Conservation (phyloP, 2,113 vertebrate genomes). For the Gambusia holbrooki region DNA sequence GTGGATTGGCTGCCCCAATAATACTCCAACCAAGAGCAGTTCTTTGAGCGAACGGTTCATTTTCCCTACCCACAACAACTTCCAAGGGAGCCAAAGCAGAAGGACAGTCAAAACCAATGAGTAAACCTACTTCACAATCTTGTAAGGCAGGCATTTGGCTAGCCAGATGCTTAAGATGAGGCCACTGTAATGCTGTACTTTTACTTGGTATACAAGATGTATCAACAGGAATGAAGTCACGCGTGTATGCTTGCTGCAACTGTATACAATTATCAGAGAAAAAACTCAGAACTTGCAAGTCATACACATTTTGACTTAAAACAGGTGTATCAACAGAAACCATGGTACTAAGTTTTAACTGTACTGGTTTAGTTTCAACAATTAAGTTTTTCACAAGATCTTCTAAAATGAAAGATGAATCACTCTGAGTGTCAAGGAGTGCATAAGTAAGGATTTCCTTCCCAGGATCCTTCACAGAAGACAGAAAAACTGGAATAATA, state of each 20-base stretch:
- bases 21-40: neutral
- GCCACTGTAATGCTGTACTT: constrained; percentile 1
- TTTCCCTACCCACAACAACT: neutral
- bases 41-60: neutral
- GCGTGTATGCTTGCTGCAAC: constrained; percentile 24
- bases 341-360: neutral
- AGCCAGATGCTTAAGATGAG: constrained; percentile 21
- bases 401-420: neutral
- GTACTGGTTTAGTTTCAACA: neutral
- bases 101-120: constrained; percentile 15
- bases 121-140: constrained; percentile 28
- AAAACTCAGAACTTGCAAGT: neutral
- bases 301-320: neutral
- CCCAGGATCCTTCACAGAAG: no score
- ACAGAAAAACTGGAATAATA: neutral
- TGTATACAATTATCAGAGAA: neutral
- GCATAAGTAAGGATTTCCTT: no score
- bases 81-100: neutral
- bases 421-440: no score
- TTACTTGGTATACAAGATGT: constrained; percentile 19
- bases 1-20: neutral
- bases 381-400: neutral
- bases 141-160: constrained; percentile 1
- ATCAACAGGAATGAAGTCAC: constrained; percentile 26
- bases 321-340: neutral